phyloP scores from a whole-genome alignment of 2,888 invertebrate genomes.

The Dasysyrphus albostriatus region DNA sequence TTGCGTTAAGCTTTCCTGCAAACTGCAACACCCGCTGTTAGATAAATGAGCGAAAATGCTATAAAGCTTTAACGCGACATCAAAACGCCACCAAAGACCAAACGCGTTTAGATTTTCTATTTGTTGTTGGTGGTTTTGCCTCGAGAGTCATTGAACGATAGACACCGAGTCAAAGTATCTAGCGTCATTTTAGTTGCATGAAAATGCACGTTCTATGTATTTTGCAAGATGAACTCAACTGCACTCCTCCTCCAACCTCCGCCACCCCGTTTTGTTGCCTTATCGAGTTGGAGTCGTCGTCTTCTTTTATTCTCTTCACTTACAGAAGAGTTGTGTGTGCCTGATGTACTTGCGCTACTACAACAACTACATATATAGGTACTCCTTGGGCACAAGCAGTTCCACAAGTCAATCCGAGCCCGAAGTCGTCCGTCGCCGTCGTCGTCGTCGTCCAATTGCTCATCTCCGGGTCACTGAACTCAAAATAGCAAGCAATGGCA shows the following conservation, averaged over 20 bases:
- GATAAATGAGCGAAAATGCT: conserved; percentile 21
- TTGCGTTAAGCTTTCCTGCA: conserved; percentile 28
- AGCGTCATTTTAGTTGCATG: conserved; percentile 64
- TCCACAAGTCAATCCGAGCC: conserved; percentile 60
- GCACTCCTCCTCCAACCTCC: not conserved
- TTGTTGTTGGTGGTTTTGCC: conserved; percentile 36
- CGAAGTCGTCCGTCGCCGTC: conserved; percentile 42
- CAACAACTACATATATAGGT: conserved; percentile 4
- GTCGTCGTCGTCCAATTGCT: conserved; percentile 65
- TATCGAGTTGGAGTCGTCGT: conserved; percentile 35
- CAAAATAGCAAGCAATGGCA: conserved; percentile 66
- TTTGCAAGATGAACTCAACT: conserved; percentile 71
- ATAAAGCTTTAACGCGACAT: conserved; percentile 35
- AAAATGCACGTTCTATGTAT: conserved; percentile 73
- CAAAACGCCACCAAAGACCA: conserved; percentile 36
- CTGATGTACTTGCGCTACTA: conserved; percentile 12
- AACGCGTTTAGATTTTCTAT: conserved; percentile 26
- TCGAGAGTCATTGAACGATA: conserved; percentile 74
- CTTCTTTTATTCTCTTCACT: conserved; percentile 50
- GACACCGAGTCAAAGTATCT: conserved; percentile 48
- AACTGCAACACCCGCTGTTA: conserved; percentile 27
- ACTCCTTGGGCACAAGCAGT: conserved; percentile 34
- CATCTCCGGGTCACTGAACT: conserved; percentile 73
- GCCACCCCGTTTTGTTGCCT: conserved; percentile 3
- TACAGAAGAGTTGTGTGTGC: conserved; percentile 31